A percentile compares a stretch with the other conserved stretches of the same genome.
These are phyloP conservation scores for Sinonovacula constricta DNA, from an alignment of 1,140 invertebrate genomes.

Conservation along the genomic window DNA sequence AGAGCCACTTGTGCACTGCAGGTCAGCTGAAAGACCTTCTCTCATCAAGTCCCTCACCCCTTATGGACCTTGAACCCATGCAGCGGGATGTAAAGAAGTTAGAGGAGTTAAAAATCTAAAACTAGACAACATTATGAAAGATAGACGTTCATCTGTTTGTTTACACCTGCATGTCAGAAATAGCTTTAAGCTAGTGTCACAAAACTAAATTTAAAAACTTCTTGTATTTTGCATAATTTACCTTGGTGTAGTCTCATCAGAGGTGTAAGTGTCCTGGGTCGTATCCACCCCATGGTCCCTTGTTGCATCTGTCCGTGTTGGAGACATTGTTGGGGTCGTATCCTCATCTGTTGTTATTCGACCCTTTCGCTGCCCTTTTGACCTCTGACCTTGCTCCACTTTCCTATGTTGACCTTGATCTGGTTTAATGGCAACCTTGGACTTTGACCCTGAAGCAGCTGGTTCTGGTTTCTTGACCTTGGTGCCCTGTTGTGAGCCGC, in stretches of 20 bases:
- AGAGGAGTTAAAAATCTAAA: too few relatives aligned
- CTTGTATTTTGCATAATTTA: too few relatives aligned
- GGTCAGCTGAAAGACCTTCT: too few relatives aligned
- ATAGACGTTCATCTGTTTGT: too few relatives aligned
- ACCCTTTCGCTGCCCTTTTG: constrained; percentile 18
- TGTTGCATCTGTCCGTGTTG: constrained; percentile 17
- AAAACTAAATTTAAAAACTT: too few relatives aligned
- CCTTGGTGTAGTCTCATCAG: constrained; percentile 45
- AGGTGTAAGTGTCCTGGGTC: constrained; percentile 42
- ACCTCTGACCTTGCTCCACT: constrained; percentile 28
- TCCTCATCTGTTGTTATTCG: constrained; percentile 28
- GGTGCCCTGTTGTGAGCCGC: constrained; percentile 2
- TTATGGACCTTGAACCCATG: too few relatives aligned
- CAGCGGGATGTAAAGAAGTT: too few relatives aligned
- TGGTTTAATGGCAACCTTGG: constrained; percentile 2
- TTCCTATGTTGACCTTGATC: constrained; percentile 9
- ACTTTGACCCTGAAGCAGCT: constrained; percentile 27
- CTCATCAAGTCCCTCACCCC: too few relatives aligned
- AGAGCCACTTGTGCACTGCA: too few relatives aligned
- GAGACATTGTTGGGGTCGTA: constrained; percentile 32
- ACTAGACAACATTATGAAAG: too few relatives aligned
- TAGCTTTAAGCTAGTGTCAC: too few relatives aligned
- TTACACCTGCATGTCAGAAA: neutral
- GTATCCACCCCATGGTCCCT: constrained; percentile 32
- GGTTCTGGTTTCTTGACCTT: constrained; percentile 33